These are phyloP conservation scores for Crambe crambe DNA, from an alignment of 37 sponge, comb jelly and placozoan genomes.

Conservation along the genomic window DNA sequence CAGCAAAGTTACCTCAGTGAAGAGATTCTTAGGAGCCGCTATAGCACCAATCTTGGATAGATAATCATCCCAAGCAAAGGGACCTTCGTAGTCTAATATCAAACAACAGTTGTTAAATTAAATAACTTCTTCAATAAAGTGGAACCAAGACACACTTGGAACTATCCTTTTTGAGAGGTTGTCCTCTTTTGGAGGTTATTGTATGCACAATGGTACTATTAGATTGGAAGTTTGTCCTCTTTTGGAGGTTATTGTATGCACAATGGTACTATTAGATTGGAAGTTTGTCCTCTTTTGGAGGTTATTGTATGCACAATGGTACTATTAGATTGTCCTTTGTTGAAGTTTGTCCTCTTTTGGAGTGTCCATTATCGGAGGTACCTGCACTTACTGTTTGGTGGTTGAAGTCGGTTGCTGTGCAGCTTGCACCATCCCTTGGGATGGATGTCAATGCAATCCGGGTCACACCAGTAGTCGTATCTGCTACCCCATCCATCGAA, in stretches of 20 bases:
- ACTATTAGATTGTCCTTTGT: too few relatives aligned
- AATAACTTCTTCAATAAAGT: neutral
- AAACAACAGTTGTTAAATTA: too few relatives aligned
- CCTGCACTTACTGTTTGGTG: constrained; percentile 43
- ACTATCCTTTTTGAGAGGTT: neutral
- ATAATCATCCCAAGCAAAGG: constrained; percentile 54
- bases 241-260: too few relatives aligned
- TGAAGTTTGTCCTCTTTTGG: too few relatives aligned
- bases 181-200: too few relatives aligned
- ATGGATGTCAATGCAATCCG: constrained; percentile 65
- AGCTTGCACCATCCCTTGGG: constrained; percentile 62
- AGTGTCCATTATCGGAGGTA: neutral
- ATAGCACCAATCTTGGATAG: constrained; percentile 16
- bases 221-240: too few relatives aligned
- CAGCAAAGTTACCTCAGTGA: constrained; percentile 14
- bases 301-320: too few relatives aligned
- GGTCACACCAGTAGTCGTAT: constrained; percentile 81
- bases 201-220: too few relatives aligned
- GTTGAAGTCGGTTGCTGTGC: constrained; percentile 13
- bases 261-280: too few relatives aligned
- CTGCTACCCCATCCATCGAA: constrained; percentile 79
- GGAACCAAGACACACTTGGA: neutral
- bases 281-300: too few relatives aligned
- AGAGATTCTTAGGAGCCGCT: constrained; percentile 55
- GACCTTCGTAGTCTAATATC: neutral